phyloP scores from a whole-genome alignment of 2,797 vertebrate genomes.

The Valencia hispanica region DNA sequence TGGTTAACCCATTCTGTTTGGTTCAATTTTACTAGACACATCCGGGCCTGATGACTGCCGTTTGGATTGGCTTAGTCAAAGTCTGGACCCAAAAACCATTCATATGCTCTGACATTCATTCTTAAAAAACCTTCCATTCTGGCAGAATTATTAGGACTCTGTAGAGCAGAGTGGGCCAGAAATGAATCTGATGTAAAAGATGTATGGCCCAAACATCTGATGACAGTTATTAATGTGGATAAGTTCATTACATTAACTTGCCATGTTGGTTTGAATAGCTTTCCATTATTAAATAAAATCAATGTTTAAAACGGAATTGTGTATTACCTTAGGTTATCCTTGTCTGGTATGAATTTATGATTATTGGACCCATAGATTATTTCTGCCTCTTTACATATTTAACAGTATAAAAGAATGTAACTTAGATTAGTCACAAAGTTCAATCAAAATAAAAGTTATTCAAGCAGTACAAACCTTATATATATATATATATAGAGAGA shows the following conservation, averaged over 20 bases:
- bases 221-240: neutral
- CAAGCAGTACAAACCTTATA: neutral
- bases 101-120: neutral
- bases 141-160: neutral
- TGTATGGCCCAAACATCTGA: neutral
- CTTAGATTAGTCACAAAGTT: neutral
- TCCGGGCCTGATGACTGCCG: neutral
- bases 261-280: neutral
- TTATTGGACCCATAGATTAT: neutral
- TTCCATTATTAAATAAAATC: neutral
- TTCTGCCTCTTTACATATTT: constrained; percentile 9
- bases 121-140: neutral
- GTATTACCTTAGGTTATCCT: neutral
- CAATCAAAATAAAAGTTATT: neutral
- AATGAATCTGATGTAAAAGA: neutral
- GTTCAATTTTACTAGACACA: neutral
- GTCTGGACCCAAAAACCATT: neutral
- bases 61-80: neutral
- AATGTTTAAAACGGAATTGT: neutral
- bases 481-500: too few relatives aligned
- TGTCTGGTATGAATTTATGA: neutral
- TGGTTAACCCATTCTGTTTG: neutral
- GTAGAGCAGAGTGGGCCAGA: neutral
- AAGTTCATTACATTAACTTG: too few relatives aligned
- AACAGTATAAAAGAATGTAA: neutral